These are phyloP conservation scores for Xestia rhomboidea DNA, from an alignment of 2,888 invertebrate species.

Conservation along the genomic window DNA sequence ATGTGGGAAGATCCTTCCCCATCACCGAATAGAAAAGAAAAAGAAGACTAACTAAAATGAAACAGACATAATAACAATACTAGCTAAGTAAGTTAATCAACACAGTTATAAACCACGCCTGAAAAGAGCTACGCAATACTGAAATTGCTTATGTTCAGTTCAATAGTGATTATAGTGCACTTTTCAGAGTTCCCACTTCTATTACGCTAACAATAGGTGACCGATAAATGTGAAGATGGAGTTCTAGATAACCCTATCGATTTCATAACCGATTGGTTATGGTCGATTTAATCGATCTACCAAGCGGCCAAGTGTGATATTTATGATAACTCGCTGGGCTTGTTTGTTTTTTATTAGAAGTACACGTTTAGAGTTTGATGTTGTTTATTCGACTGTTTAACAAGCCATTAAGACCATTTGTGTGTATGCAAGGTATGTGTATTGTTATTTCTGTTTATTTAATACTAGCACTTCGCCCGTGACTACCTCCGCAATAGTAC, in stretches of 20 bases:
- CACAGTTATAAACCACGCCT: background rate
- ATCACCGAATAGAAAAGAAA: background rate
- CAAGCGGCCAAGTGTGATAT: conserved; percentile 27
- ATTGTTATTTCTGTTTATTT: background rate
- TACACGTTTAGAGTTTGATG: background rate
- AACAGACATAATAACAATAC: background rate
- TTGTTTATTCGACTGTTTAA: background rate
- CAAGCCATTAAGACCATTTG: background rate
- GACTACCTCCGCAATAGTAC: too few relatives aligned
- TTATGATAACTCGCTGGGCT: background rate
- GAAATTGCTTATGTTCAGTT: background rate
- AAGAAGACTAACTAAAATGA: background rate
- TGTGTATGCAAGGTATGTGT: background rate
- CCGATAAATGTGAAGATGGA: background rate
- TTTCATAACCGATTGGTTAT: conserved; percentile 19
- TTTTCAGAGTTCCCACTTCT: background rate
- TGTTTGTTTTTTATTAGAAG: background rate
- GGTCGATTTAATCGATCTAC: conserved; percentile 7
- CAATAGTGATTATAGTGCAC: background rate
- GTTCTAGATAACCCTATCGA: conserved; percentile 5
- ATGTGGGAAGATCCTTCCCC: background rate
- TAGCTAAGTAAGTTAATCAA: background rate
- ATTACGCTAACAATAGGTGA: background rate
- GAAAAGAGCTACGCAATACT: background rate
- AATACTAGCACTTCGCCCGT: too few relatives aligned